Evolutionary conservation across 2,888 invertebrate species (phyloP).

Genomic region (Cephus spinipes): DNA sequence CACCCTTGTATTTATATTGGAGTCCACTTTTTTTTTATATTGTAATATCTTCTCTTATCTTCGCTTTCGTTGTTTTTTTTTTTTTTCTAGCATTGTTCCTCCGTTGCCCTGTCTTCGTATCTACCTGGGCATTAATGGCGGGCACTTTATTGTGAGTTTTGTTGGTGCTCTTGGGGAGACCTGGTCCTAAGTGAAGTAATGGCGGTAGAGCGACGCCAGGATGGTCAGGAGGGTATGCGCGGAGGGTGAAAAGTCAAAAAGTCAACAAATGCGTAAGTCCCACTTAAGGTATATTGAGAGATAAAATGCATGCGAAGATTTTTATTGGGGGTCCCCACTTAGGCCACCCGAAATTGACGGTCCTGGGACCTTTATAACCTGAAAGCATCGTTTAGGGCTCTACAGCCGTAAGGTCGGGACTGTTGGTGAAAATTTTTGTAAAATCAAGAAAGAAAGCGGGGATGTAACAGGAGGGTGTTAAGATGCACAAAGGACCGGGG

Average conservation of each 20-base stretch:
- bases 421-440: background rate
- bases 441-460: no score
- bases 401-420: background rate
- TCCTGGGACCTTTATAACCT: slow-evolving; percentile 21
- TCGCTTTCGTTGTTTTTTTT: no score
- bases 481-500: no score
- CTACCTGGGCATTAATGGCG: no score
- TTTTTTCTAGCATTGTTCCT: no score
- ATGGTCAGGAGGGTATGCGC: slow-evolving; percentile 11
- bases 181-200: background rate
- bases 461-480: no score
- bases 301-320: slow-evolving; percentile 16
- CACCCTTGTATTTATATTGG: no score
- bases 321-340: slow-evolving; percentile 18
- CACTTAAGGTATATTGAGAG: slow-evolving; percentile 27
- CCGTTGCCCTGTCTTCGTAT: no score
- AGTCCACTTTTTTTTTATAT: no score
- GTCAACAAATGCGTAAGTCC: slow-evolving; percentile 23
- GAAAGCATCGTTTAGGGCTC: slow-evolving; percentile 21
- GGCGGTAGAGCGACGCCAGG: background rate
- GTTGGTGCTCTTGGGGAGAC: no score
- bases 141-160: no score
- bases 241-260: slow-evolving; percentile 22
- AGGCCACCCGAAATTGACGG: slow-evolving; percentile 4
- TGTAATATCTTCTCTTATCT: no score